Evolutionary conservation across 1,140 invertebrate species (phyloP).

Genomic region (Aphaenogaster ashmeadi): DNA sequence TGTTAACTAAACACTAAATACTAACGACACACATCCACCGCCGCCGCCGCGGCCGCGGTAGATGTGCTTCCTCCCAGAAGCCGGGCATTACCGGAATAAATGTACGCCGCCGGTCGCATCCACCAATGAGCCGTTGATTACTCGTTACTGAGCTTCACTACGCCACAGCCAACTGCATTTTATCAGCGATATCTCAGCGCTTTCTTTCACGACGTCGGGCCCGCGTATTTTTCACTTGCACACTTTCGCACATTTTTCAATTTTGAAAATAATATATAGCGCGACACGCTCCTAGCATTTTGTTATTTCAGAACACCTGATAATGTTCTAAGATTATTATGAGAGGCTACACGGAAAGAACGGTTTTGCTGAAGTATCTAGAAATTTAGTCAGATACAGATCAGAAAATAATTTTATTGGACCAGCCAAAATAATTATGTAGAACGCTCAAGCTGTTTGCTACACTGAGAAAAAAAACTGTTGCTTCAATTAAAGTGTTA

Average conservation of each 20-base stretch:
- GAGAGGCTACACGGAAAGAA: neutral
- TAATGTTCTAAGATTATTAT: neutral
- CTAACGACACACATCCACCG: constrained; percentile 82
- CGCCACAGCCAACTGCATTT: constrained; percentile 9
- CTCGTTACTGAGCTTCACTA: constrained; percentile 60
- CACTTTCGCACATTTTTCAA: neutral
- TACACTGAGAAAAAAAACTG: no score
- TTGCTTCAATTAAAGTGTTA: no score
- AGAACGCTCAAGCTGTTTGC: no score
- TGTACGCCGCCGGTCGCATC: constrained; percentile 54
- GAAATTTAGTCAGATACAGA: no score
- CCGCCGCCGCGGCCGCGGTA: constrained; percentile 33
- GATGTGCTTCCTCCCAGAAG: constrained; percentile 4
- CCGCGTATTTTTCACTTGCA: neutral
- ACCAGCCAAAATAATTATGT: no score
- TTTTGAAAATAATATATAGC: neutral
- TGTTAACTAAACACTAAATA: constrained; percentile 87
- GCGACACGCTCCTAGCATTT: neutral
- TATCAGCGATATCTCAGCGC: neutral
- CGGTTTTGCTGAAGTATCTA: no score
- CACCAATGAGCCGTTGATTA: constrained; percentile 72
- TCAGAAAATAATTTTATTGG: no score
- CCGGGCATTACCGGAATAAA: constrained; percentile 59
- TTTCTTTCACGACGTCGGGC: neutral
- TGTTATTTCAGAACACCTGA: neutral